Evolutionary conservation across 2,888 invertebrate genomes (phyloP), one percentile per base, ranked within the genome.

Genomic region (Gibbula magus): DNA sequence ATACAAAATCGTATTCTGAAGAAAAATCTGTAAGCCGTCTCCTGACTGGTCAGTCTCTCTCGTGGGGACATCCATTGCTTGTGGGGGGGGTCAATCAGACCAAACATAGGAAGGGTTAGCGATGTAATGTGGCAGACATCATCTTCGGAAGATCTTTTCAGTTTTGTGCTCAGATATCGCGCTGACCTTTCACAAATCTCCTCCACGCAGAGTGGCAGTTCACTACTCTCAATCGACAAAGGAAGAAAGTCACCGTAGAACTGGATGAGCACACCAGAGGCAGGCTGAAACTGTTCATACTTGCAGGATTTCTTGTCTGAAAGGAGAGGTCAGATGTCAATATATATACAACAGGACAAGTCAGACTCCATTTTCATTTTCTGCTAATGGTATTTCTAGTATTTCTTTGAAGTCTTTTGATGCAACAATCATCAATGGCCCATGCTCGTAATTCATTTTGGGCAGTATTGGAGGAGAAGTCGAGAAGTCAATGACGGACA

Each of bases 161-260:
- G 39, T 32, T 7, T 20, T 16, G n/a, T 35, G 39, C 13, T 35
- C 0, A 70, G n/a, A n/a, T 70, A 18, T 20, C 20, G 29, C 10
- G 70, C 70, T n/a, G 70, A 29, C 35, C 35, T 70, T 35, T 70
- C 70, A 70, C 70, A 70, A 2, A 70, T 70, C 8, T 70, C 70
- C 35, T 70, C 70, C 35, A 70, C 70, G 3, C 32, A 70, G 10
- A 70, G 35, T 25, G 70, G 70, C 13, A 70, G 39, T 35, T 70
- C 70, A n/a, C 4, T n/a, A 35, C 35, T 35, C 20, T 20, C 20
- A 20, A 70, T 39, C 16, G 35, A 39, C 20, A 70, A 20, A 20
- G 18, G 18, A 5, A 18, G 10, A 35, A 70, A n/a, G n/a, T 35
- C 70, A 32, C 70, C 70, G 20, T 70, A 70, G 70, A 70, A 70